Percentiles rank a stretch among this genome's conserved stretches.
Evolutionary conservation across 2,888 invertebrate species (phyloP).

Genomic region (Salticus scenicus): DNA sequence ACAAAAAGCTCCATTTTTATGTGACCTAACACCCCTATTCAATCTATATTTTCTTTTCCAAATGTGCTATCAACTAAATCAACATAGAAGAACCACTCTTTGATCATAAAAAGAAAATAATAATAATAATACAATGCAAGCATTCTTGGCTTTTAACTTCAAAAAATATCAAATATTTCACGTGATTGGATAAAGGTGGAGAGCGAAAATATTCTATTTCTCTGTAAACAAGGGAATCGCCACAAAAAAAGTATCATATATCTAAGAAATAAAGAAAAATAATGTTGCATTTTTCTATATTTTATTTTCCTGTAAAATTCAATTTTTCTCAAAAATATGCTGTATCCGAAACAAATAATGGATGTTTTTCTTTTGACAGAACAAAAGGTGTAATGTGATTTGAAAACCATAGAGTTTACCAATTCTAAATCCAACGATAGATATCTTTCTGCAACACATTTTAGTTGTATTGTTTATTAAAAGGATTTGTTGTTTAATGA

Average conservation of each 20-base stretch:
- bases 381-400: background rate
- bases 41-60: too few relatives aligned
- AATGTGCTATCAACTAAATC: too few relatives aligned
- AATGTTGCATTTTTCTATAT: background rate
- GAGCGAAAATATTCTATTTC: background rate
- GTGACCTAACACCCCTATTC: too few relatives aligned
- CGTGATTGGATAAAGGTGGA: background rate
- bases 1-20: too few relatives aligned
- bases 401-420: too few relatives aligned
- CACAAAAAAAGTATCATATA: background rate
- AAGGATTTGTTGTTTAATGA: too few relatives aligned
- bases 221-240: background rate
- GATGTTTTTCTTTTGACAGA: background rate
- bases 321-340: background rate
- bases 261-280: background rate
- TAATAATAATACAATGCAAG: background rate
- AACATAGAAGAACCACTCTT: too few relatives aligned
- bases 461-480: too few relatives aligned
- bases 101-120: too few relatives aligned
- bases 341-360: background rate
- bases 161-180: background rate
- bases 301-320: background rate
- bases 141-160: background rate
- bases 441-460: too few relatives aligned
- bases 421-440: too few relatives aligned